These are phyloP conservation scores for Gonioctena quinquepunctata DNA, from an alignment of 1,140 invertebrate species.

Conservation along the genomic window DNA sequence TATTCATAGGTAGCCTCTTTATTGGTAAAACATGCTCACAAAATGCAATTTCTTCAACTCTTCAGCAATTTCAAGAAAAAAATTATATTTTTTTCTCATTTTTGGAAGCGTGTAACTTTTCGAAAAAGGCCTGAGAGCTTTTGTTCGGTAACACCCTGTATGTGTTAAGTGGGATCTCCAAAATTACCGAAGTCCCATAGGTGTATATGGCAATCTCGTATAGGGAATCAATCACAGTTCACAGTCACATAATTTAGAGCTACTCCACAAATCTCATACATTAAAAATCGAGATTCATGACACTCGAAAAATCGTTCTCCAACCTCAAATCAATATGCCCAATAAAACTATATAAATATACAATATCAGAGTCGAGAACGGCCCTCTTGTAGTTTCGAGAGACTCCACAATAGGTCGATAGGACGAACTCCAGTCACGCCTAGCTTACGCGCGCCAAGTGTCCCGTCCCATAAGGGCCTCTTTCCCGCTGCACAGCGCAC, in stretches of 20 bases:
- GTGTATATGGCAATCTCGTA: neutral
- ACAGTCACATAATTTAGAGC: slow-evolving; percentile 1
- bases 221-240: neutral
- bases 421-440: slow-evolving; percentile 3
- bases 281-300: slow-evolving; percentile 38
- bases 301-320: slow-evolving; percentile 32
- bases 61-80: too few relatives aligned
- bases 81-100: too few relatives aligned
- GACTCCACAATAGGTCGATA: slow-evolving; percentile 29
- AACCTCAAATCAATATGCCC: slow-evolving; percentile 53
- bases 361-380: slow-evolving; percentile 47
- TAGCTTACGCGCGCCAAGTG: too few relatives aligned
- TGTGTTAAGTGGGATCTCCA: too few relatives aligned
- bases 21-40: too few relatives aligned
- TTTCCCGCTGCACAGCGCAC: neutral
- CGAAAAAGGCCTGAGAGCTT: too few relatives aligned
- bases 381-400: slow-evolving; percentile 34
- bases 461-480: slow-evolving; percentile 13
- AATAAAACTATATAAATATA: slow-evolving; percentile 56
- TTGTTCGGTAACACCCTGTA: neutral
- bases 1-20: too few relatives aligned
- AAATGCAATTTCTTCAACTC: too few relatives aligned
- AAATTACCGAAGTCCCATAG: too few relatives aligned
- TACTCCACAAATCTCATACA: neutral
- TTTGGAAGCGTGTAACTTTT: too few relatives aligned